Evolutionary conservation across 1,140 invertebrate species (phyloP).

Genomic region (Orchesella cincta): DNA sequence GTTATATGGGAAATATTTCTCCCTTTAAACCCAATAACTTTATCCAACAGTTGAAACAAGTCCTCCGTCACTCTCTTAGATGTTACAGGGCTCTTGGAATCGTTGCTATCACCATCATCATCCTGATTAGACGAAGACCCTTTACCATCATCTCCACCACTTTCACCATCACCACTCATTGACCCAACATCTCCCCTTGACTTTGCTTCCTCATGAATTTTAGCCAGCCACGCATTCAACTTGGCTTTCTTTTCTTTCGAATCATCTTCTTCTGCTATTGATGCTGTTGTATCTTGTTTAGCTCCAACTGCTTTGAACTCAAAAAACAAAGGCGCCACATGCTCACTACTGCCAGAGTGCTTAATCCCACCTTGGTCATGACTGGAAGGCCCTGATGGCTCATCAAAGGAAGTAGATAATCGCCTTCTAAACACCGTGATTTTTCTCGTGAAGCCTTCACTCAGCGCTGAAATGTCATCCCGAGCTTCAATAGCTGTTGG

Average conservation of each 20-base stretch:
- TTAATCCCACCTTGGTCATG: not conserved
- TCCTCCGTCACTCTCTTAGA: not conserved
- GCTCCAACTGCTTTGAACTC: not conserved
- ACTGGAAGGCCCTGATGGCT: not conserved
- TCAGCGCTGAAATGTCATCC: conserved; percentile 44
- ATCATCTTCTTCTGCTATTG: not conserved
- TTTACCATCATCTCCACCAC: conserved; percentile 14
- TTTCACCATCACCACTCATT: conserved; percentile 1
- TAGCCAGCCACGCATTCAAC: not conserved
- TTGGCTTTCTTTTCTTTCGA: not conserved
- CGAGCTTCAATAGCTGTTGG: not conserved
- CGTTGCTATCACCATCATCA: conserved; percentile 18
- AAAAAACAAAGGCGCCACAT: not conserved
- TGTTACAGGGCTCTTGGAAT: not conserved
- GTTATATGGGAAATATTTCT: conserved; percentile 45
- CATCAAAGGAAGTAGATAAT: conserved; percentile 39
- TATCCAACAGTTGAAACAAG: conserved; percentile 32
- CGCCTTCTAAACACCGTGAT: conserved; percentile 27
- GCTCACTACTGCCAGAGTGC: not conserved
- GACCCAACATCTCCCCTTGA: too few species aligned
- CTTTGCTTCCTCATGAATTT: not conserved
- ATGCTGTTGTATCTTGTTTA: not conserved
- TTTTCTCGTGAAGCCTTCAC: conserved; percentile 37
- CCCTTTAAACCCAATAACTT: conserved; percentile 38
- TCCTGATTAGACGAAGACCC: conserved; percentile 7